phyloP scores from a whole-genome alignment of 30 jellyfish, hydroid and myxozoan species.

The Aurelia aurita region DNA sequence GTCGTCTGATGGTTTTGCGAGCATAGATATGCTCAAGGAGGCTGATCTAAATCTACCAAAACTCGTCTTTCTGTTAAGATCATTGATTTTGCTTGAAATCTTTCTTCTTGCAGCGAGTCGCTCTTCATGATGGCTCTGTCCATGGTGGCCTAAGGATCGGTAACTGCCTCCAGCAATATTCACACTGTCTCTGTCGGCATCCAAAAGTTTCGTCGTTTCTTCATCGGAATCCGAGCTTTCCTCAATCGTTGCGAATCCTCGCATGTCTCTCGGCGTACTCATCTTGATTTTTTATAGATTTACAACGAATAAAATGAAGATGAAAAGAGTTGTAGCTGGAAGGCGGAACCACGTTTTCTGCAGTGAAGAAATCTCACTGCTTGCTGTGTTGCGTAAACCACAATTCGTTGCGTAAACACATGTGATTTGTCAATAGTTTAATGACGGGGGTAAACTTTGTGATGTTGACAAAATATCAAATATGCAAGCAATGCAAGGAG shows the following conservation, averaged over 20 bases:
- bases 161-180: conserved; percentile 52
- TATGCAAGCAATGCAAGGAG: too few species aligned
- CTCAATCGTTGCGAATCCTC: conserved; percentile 20
- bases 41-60: conserved; percentile 77
- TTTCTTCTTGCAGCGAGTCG: conserved; percentile 39
- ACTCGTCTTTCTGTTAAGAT: conserved; percentile 17
- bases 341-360: too few species aligned
- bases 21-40: conserved; percentile 89
- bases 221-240: conserved; percentile 57
- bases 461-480: too few species aligned
- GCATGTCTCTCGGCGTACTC: conserved; percentile 8
- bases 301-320: too few species aligned
- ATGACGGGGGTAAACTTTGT: too few species aligned
- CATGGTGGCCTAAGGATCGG: conserved; percentile 43
- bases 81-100: conserved; percentile 24
- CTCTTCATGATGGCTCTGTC: too few species aligned
- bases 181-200: conserved; percentile 52
- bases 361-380: too few species aligned
- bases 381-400: too few species aligned
- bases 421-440: too few species aligned
- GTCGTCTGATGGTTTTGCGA: conserved; percentile 93
- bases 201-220: conserved; percentile 59
- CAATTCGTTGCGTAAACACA: too few species aligned
- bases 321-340: too few species aligned
- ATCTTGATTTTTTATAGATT: not conserved